Evolutionary conservation across 2,888 invertebrate genomes (phyloP).

Genomic region (Pandemis corylana): DNA sequence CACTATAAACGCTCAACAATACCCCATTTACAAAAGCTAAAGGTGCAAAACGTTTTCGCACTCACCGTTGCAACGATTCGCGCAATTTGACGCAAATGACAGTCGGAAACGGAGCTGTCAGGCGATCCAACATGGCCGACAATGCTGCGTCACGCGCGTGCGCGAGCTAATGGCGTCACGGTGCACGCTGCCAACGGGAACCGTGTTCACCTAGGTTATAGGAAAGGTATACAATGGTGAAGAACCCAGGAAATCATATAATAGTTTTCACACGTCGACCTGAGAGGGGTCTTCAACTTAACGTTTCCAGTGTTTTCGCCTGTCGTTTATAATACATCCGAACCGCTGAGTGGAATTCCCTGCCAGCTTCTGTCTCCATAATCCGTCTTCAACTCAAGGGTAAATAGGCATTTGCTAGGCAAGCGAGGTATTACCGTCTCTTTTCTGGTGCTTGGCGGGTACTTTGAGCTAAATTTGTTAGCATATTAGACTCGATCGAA

Average conservation of each 20-base stretch:
- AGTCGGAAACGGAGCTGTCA: conserved; percentile 18
- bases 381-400: too few species aligned
- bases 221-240: conserved; percentile 1
- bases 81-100: conserved; percentile 11
- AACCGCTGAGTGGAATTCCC: too few species aligned
- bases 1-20: neutral
- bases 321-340: too few species aligned
- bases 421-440: too few species aligned
- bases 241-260: neutral
- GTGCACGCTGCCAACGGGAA: conserved; percentile 13
- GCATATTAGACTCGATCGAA: too few species aligned
- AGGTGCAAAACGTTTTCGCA: neutral
- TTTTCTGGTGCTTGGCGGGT: too few species aligned
- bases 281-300: too few species aligned
- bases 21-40: neutral
- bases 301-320: too few species aligned
- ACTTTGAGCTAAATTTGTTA: too few species aligned
- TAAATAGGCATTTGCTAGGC: too few species aligned
- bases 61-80: conserved; percentile 1
- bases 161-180: conserved; percentile 34
- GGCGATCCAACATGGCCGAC: conserved; percentile 33
- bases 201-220: conserved; percentile 34
- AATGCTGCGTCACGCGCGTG: conserved; percentile 32
- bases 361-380: too few species aligned
- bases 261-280: neutral